These are phyloP conservation scores for Python bivittatus DNA, from an alignment of 2,113 vertebrate species.

Conservation along the genomic window DNA sequence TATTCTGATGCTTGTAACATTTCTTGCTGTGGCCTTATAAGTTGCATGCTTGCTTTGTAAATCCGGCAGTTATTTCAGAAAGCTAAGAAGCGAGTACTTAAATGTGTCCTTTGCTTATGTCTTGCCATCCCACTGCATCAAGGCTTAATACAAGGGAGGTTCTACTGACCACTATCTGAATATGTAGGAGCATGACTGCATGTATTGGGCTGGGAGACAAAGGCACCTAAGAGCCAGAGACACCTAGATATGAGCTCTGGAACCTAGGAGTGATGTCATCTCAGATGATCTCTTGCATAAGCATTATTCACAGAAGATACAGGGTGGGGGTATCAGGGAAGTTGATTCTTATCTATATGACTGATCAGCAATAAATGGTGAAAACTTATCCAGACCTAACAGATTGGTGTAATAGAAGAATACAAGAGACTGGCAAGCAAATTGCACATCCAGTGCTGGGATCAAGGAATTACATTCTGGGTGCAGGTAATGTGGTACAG, in stretches of 20 bases:
- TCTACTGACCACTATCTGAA: background rate
- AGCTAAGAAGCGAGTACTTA: background rate
- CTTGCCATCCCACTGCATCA: background rate
- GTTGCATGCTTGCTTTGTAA: background rate
- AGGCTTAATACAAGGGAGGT: background rate
- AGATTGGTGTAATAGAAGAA: background rate
- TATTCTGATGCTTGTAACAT: background rate
- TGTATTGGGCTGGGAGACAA: background rate
- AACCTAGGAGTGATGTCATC: background rate
- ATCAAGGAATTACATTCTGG: background rate
- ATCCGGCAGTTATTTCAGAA: background rate
- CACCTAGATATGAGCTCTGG: background rate
- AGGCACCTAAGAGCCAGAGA: background rate
- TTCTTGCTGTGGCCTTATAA: background rate
- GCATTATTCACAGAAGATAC: background rate
- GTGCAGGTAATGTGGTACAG: background rate
- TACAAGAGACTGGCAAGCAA: background rate
- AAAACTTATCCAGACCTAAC: background rate
- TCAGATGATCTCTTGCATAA: background rate
- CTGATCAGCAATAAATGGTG: background rate
- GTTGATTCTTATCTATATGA: background rate
- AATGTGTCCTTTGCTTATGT: background rate
- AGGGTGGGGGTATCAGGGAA: background rate
- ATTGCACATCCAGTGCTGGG: background rate
- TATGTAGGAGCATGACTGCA: background rate